Evolutionary conservation across 2,797 vertebrate species (phyloP), one percentile per base, ranked within the genome.

Genomic region (Danio tinwini): DNA sequence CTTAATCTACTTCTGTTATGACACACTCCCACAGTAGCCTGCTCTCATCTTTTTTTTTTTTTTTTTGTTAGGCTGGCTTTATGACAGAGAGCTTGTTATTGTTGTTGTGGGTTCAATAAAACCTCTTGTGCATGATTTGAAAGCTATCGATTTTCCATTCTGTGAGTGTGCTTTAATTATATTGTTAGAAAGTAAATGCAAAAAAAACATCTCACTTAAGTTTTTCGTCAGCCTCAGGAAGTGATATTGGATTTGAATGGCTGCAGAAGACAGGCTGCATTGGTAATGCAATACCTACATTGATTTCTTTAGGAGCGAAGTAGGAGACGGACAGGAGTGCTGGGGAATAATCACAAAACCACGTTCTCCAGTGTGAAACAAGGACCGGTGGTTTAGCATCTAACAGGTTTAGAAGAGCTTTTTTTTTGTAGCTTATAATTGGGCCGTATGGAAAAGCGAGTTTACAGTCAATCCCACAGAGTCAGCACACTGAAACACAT

Each of bases 281-380:
- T 64, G 12, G 50, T 70, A 83, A 83, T 83, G 71, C 19, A 79
- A 69, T 53, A 55, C 73, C 69, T 63, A 8, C 49, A 69, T 82
- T 67, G 81, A 83, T 83, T 83, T 64, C 29, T 58, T 44, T 44
- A 53, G 64, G 53, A 53, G 5, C 45, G 13, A 55, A 71, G 56
- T 55, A 55, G 56, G 44, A 59, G 53, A 9, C 4, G 4, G 47
- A 53, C 19, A 49, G 68, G 7, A 74, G 39, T 16, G 29, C 47
- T 21, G 12, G 53, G 14, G 44, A 70, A 39, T 11, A 59, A 67
- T 67, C 14, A 17, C 17, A 55, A 64, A 64, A 67, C 19, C 68
- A 19, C 17, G 17, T 49, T 59, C 58, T 62, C 70, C 65, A 21
- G 37, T 52, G n/a, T 47, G 12, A 69, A 58, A 78, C 12, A 12